Evolutionary conservation across 2,113 vertebrate species (phyloP).

Genomic region (Toxotes chatareus): DNA sequence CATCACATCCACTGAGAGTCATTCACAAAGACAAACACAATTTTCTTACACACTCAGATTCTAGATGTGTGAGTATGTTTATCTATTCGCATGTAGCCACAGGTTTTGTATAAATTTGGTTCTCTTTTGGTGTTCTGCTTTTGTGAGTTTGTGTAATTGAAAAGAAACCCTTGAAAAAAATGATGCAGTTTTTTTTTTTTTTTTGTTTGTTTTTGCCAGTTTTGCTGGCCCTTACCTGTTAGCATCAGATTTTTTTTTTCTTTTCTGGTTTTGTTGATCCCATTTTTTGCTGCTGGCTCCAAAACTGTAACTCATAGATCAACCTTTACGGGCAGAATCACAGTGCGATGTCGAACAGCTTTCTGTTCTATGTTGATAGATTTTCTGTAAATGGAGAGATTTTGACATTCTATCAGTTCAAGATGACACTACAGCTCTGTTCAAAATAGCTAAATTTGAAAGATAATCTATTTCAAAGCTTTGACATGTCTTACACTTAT

Average conservation of each 20-base stretch:
- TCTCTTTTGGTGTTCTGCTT: slow-evolving; percentile 8
- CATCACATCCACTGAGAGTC: slow-evolving; percentile 74
- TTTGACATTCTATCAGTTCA: background rate
- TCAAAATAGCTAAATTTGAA: background rate
- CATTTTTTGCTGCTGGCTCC: too few relatives aligned
- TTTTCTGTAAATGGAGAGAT: background rate
- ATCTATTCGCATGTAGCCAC: slow-evolving; percentile 36
- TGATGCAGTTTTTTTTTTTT: too few relatives aligned
- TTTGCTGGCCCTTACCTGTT: background rate
- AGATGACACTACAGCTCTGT: background rate
- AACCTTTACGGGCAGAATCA: background rate
- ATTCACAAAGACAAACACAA: slow-evolving; percentile 62
- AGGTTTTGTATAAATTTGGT: slow-evolving; percentile 23
- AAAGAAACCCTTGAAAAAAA: background rate
- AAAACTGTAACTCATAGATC: too few relatives aligned
- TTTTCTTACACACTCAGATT: slow-evolving; percentile 35
- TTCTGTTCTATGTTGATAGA: background rate
- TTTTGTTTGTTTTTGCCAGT: too few relatives aligned
- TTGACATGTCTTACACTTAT: background rate
- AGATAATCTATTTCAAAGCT: background rate
- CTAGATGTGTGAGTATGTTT: slow-evolving; percentile 9
- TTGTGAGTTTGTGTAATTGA: background rate
- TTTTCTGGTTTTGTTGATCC: too few relatives aligned
- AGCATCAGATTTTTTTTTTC: too few relatives aligned
- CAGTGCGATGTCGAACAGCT: background rate